These are phyloP conservation scores for Benthosema pterotum DNA, from an alignment of 2,797 vertebrate species.

Conservation along the genomic window DNA sequence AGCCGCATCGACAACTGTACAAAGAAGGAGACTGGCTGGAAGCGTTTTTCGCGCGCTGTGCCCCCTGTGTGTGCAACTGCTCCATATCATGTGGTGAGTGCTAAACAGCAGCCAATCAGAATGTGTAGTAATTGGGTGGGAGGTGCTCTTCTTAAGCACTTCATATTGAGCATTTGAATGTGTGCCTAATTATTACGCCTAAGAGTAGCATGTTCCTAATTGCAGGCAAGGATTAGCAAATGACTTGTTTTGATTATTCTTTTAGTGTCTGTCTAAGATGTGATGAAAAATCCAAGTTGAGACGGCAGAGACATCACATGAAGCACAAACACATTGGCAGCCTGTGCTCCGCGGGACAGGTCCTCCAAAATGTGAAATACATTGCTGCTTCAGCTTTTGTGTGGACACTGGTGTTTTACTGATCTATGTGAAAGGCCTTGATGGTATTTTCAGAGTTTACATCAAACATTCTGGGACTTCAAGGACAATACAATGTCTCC, in stretches of 20 bases:
- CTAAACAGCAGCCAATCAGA: background rate
- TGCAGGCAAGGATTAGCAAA: background rate
- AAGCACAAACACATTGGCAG: slow-evolving; percentile 15
- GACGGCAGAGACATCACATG: slow-evolving; percentile 19
- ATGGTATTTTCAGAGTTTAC: slow-evolving; percentile 25
- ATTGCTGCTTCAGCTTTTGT: slow-evolving; percentile 21
- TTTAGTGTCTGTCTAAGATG: slow-evolving; percentile 55
- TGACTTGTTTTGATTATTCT: slow-evolving; percentile 20
- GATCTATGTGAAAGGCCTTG: slow-evolving; percentile 16
- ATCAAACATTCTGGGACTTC: slow-evolving; percentile 7
- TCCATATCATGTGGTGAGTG: slow-evolving; percentile 78
- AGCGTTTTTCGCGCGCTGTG: slow-evolving; percentile 81
- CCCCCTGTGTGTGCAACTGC: slow-evolving; percentile 84
- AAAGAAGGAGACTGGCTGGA: slow-evolving; percentile 81
- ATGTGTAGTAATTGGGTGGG: too few relatives aligned
- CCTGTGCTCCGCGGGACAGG: slow-evolving; percentile 1
- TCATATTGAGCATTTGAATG: slow-evolving; percentile 9
- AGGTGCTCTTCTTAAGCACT: too few relatives aligned
- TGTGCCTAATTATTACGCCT: slow-evolving; percentile 8
- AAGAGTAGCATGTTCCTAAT: slow-evolving; percentile 3
- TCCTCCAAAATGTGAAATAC: slow-evolving; percentile 1
- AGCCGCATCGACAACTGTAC: slow-evolving; percentile 77
- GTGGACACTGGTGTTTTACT: slow-evolving; percentile 3
- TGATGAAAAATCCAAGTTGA: slow-evolving; percentile 2
- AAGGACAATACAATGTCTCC: background rate